Evolutionary conservation across 1,140 invertebrate species (phyloP).

Genomic region (Sycophaga agraensis): DNA sequence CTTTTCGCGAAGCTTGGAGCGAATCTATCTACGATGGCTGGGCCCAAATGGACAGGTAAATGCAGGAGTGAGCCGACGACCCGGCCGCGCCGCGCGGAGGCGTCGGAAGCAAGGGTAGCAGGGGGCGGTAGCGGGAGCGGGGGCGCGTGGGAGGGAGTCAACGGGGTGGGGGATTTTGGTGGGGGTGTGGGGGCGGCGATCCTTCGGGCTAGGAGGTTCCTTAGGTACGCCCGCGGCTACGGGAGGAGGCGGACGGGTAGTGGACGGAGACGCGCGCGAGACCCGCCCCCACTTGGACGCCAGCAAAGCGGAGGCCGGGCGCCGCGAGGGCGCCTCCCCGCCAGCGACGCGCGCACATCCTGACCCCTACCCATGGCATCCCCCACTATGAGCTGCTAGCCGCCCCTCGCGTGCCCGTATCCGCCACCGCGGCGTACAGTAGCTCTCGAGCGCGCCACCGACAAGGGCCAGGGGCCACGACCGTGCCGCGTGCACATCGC

Average conservation of each 20-base stretch:
- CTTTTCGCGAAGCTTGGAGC: no score
- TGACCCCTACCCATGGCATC: background rate
- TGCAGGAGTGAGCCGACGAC: no score
- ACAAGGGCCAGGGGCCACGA: constrained; percentile 48
- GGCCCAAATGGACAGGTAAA: no score
- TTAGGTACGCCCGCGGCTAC: constrained; percentile 38
- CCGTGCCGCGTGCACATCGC: constrained; percentile 27
- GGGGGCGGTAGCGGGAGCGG: background rate
- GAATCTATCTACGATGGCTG: no score
- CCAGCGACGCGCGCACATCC: constrained; percentile 28
- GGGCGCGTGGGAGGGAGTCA: no score
- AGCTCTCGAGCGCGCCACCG: constrained; percentile 51
- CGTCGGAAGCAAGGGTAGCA: constrained; percentile 6
- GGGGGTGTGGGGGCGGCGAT: constrained; percentile 32
- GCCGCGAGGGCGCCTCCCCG: constrained; percentile 48
- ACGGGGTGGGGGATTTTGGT: constrained; percentile 24
- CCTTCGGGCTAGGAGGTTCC: constrained; percentile 27
- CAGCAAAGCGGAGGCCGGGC: constrained; percentile 41
- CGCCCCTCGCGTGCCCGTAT: constrained; percentile 44
- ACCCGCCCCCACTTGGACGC: constrained; percentile 55
- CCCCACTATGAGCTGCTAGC: constrained; percentile 34
- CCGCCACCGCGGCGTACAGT: constrained; percentile 55
- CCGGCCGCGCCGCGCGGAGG: constrained; percentile 4
- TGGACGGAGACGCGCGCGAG: constrained; percentile 50
- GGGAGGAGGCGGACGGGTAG: constrained; percentile 46